Base-by-base conservation (phyloP, 2,888 invertebrate genomes). In the Elmis aenea region DNA sequence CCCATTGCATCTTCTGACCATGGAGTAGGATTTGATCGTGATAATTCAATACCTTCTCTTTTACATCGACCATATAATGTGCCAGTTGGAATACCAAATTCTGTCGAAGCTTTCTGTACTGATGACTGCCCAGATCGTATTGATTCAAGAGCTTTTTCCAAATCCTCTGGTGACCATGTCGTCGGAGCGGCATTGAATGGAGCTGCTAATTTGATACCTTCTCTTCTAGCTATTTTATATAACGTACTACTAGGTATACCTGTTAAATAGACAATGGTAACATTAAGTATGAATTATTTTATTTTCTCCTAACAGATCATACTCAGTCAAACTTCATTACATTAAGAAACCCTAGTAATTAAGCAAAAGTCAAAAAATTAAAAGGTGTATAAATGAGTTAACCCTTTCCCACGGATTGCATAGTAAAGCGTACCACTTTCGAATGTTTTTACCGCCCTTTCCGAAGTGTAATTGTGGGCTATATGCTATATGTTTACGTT, bases 1-100 rank as follows among this genome's bases (percentile, higher is more conserved):
- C 84, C 85, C 90, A 91, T 90, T 14, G 89, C 89, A 61, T 86
- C 88, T 62, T 90, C 90, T n/a, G 89, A 87, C 91, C 91, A 91
- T 5, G 90, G 90, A 25, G 90, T 88, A n/a, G 89, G 88, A 71
- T 87, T 88, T 35, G 87, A 86, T 51, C 90, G 79, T 3, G 88
- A 88, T 50, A 91, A 69, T 66, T 90, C 91, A 52, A 91, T 91
- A 27, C 91, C 90, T 65, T 91, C 91, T 28, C 89, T 74, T 60
- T 91, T 90, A 66, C 91, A 91, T 52, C 90, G 74, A 2, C 91
- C 91, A 58, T 91, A 91, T 10, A 91, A 69, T 6, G 91, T 91
- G 10, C 91, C 89, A 31, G 87, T 87, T 23, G 91, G 91, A 58
- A 91, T 91, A 33, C 90, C 89, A 66, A 81, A 90, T 66, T 85